Conservation (phyloP, 2,888 invertebrate genomes). For the Drepana falcataria region DNA sequence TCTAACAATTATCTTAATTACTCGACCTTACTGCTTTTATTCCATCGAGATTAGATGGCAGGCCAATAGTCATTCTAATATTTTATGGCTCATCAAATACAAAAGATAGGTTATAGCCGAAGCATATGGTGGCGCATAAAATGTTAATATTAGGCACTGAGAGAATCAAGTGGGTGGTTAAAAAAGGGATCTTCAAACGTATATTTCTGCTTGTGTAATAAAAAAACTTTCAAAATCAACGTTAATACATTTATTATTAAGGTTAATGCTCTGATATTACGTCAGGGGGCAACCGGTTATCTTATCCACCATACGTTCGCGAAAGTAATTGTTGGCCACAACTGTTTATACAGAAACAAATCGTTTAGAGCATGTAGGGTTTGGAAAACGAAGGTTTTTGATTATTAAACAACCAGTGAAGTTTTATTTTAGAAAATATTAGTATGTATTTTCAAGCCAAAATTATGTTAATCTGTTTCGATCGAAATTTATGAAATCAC, state of each 20-base stretch:
- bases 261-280: not conserved
- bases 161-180: not conserved
- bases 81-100: not conserved
- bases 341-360: not conserved
- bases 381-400: not conserved
- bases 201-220: not conserved
- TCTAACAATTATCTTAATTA: not conserved
- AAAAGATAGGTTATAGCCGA: not conserved
- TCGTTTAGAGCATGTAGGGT: not conserved
- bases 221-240: not conserved
- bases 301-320: not conserved
- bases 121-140: not conserved
- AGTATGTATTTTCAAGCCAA: too few relatives aligned
- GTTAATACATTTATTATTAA: not conserved
- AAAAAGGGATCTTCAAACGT: not conserved
- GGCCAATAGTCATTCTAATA: not conserved
- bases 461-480: too few relatives aligned
- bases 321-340: not conserved
- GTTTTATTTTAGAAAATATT: too few relatives aligned
- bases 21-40: not conserved
- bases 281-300: not conserved
- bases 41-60: not conserved
- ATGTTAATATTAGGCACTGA: not conserved
- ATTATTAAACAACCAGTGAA: too few relatives aligned
- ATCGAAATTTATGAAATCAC: too few relatives aligned